phyloP scores from a whole-genome alignment of 2,113 vertebrate species.

The Mobula birostris region DNA sequence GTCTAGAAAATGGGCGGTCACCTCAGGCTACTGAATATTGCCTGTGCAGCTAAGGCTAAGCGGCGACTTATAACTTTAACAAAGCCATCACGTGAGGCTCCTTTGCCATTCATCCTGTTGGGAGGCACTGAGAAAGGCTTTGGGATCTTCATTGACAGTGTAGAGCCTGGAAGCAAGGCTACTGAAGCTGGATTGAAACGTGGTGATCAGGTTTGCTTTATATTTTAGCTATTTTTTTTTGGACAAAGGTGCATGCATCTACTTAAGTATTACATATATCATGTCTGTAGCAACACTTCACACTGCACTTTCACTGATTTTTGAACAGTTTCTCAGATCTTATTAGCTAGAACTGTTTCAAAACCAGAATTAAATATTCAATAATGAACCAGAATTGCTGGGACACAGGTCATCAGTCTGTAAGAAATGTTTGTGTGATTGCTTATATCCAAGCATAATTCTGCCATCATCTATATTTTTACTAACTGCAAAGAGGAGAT shows the following conservation, averaged over 20 bases:
- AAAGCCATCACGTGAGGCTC: conserved; percentile 86
- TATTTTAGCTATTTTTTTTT: background rate
- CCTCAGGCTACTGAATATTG: conserved; percentile 93
- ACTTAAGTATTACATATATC: background rate
- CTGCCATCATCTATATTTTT: background rate
- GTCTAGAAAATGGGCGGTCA: conserved; percentile 97
- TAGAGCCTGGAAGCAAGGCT: conserved; percentile 86
- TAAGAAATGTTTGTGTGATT: background rate
- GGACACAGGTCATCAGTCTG: background rate
- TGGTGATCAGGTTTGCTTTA: conserved; percentile 78
- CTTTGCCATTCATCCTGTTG: conserved; percentile 83
- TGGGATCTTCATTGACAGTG: conserved; percentile 89
- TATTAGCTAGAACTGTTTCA: background rate
- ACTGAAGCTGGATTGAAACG: conserved; percentile 88
- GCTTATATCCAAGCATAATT: background rate
- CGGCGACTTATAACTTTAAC: conserved; percentile 85
- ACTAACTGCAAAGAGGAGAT: background rate
- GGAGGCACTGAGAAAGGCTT: conserved; percentile 94
- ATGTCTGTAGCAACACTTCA: background rate
- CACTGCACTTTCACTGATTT: background rate
- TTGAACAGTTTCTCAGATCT: background rate
- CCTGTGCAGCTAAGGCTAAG: conserved; percentile 96
- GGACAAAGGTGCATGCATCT: background rate
- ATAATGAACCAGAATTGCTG: background rate
- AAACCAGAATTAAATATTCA: background rate